Conservation (phyloP, 2,113 vertebrate genomes). For the Agapornis roseicollis region DNA sequence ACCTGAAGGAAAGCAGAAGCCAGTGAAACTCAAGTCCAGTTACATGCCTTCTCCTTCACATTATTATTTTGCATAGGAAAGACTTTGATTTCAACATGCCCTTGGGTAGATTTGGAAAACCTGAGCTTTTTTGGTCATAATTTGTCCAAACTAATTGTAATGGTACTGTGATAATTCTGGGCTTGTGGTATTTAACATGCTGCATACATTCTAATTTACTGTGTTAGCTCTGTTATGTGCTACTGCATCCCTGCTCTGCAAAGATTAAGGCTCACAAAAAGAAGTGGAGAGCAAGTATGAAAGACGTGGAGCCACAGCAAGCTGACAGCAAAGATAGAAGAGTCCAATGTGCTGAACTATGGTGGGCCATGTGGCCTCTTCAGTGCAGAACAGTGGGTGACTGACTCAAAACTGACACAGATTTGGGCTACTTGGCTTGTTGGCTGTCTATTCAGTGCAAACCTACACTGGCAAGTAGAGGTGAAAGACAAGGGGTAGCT, state of each 20-base stretch:
- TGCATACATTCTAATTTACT: not conserved
- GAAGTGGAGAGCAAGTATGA: accelerated
- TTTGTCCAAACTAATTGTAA: not conserved
- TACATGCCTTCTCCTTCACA: not conserved
- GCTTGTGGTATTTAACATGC: not conserved
- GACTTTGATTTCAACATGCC: not conserved
- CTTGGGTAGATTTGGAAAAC: not conserved
- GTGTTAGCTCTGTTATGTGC: not conserved
- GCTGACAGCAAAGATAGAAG: not conserved
- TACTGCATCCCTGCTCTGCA: not conserved
- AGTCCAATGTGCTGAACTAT: not conserved
- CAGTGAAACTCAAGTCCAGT: not conserved
- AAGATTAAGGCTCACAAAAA: not conserved
- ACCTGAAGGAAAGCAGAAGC: slow-evolving; percentile 51
- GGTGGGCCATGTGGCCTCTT: not conserved
- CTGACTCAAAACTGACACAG: not conserved
- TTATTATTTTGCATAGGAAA: not conserved
- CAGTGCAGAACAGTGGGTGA: not conserved
- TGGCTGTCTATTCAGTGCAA: not conserved
- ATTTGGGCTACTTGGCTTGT: not conserved
- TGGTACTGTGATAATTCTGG: not conserved
- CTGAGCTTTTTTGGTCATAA: not conserved
- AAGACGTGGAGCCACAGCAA: not conserved
- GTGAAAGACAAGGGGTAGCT: not conserved
- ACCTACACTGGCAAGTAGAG: not conserved